Base-by-base conservation (phyloP, 1,140 invertebrate species). In the Halictus rubicundus region DNA sequence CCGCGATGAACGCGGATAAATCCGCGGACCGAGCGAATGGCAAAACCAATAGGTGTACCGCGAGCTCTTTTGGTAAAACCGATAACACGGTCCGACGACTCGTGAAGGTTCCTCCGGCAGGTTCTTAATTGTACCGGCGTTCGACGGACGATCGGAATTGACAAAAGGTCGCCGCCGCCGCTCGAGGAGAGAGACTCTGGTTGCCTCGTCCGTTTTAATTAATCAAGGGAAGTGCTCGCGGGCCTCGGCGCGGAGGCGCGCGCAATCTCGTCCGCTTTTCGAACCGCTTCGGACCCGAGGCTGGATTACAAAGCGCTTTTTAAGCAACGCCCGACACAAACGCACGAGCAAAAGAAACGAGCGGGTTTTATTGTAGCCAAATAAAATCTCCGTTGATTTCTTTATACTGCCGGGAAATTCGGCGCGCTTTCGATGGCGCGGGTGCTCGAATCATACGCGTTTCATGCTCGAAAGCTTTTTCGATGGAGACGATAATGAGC, bases 161-260 rank as follows among this genome's bases (percentile, higher is more conserved):
- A n/a, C 54, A 57, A 57, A 57, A 57, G 54, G 54, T n/a, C 54
- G n/a, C 21, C 49, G 49, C 49, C 49, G 49, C 16, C 49, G 49
- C 6, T 54, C 49, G 19, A 54, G 6, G 49, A 54, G n/a, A 9
- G 70, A 27, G 46, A 46, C 19, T 25, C 60, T 14, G n/a, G 42
- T 14, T 42, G 63, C 16, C 23, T n/a, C 69, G 61, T 37, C 37
- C 27, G 66, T 77, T 77, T 77, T 69, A 77, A 77, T 77, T 77
- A 77, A 77, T 69, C 39, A 49, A 69, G 25, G 25, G 42, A 16
- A 77, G 65, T 19, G 25, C 54, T 21, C 54, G 63, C 42, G 37
- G 39, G 21, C 14, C 39, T 10, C 42, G 42, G 42, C 42, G 42
- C 10, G 10, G 10, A 2, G 10, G 10, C 12, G 10, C 10, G 10